Evolutionary conservation across 2,888 invertebrate species (phyloP).

Genomic region (Rhyacophila evoluta): DNA sequence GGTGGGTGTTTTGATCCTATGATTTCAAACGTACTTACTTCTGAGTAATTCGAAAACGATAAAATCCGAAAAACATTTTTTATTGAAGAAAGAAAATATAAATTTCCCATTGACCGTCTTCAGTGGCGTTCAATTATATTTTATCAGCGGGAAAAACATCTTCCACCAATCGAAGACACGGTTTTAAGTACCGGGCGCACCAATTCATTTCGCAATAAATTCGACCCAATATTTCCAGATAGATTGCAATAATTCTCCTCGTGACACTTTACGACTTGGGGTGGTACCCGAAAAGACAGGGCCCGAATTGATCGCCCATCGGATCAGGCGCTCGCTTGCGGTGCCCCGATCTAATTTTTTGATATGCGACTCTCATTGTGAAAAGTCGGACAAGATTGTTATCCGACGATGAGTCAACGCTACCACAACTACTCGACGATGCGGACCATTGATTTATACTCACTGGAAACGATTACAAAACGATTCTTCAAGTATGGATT

Average conservation of each 20-base stretch:
- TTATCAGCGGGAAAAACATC: neutral
- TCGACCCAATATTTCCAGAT: slow-evolving; percentile 24
- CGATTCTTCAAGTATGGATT: neutral
- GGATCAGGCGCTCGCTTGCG: slow-evolving; percentile 30
- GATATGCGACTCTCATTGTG: slow-evolving; percentile 49
- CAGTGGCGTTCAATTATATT: slow-evolving; percentile 12
- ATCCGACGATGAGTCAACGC: slow-evolving; percentile 51
- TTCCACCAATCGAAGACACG: neutral
- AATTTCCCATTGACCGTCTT: neutral
- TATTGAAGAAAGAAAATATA: neutral
- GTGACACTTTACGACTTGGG: slow-evolving; percentile 21
- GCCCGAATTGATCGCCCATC: slow-evolving; percentile 19
- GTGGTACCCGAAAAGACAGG: slow-evolving; percentile 30
- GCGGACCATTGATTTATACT: neutral
- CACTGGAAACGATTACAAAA: neutral
- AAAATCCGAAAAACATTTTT: neutral
- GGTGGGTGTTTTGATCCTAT: no score
- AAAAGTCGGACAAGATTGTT: slow-evolving; percentile 43
- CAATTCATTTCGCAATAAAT: slow-evolving; percentile 22
- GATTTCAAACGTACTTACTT: no score
- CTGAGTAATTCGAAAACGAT: no score
- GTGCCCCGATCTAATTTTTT: slow-evolving; percentile 53
- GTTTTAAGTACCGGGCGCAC: neutral
- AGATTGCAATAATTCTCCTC: slow-evolving; percentile 9
- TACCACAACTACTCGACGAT: slow-evolving; percentile 35